Conservation (phyloP, 2,113 vertebrate species). For the Eulemur rufifrons region DNA sequence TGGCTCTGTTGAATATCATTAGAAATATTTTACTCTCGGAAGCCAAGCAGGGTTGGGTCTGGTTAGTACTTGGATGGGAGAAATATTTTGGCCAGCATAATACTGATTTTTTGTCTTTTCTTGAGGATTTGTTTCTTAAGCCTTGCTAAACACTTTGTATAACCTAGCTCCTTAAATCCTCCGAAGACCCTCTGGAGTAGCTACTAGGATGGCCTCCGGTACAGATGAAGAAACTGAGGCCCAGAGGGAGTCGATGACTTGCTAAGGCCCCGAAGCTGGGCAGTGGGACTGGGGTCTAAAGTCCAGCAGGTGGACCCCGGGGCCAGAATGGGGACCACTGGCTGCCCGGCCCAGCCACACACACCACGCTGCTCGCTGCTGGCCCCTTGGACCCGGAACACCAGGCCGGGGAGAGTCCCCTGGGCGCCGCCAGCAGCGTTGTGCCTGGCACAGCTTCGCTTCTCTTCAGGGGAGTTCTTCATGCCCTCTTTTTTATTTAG, state of each 20-base stretch:
- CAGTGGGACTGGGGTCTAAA: rapidly evolving
- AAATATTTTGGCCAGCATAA: neutral
- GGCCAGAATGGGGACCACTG: too few species aligned
- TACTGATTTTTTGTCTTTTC: neutral
- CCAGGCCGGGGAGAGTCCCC: too few species aligned
- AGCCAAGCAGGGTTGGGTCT: too few species aligned
- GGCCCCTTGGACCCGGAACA: rapidly evolving
- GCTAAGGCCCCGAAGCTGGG: neutral
- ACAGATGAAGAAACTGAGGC: neutral
- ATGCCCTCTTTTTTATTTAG: neutral
- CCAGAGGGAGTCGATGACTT: neutral
- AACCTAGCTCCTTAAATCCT: neutral
- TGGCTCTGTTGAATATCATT: neutral
- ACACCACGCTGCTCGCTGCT: rapidly evolving
- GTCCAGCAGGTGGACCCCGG: neutral
- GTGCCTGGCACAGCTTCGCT: neutral
- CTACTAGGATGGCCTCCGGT: neutral
- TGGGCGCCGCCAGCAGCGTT: neutral
- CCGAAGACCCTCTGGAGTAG: neutral
- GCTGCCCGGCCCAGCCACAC: neutral
- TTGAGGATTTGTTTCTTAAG: neutral
- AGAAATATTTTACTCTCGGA: neutral
- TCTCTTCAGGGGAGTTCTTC: neutral
- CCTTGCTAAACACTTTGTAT: neutral
- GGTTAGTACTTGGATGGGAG: too few species aligned